Evolutionary conservation across 2,113 vertebrate genomes (phyloP), one percentile per base, ranked within the genome.

Genomic region (Agapornis roseicollis): DNA sequence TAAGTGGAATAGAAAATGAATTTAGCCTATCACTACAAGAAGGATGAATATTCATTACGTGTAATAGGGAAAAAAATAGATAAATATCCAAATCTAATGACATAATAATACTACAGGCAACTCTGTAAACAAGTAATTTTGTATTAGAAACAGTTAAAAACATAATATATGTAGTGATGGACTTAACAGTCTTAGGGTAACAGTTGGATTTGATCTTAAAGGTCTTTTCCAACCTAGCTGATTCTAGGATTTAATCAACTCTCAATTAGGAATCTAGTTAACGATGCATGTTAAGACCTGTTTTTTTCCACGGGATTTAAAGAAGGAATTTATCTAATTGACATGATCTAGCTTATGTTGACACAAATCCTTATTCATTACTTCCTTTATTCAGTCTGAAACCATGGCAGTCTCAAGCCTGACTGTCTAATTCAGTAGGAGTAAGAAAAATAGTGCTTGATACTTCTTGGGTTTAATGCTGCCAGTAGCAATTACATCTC

Each of bases 321-420:
- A 85, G 70, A 76, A 72, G 16, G 6, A 56, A 10, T 31, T 93
- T 88, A 81, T 63, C 13, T 70, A 89, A 55, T 6, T 87, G 61
- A 74, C 47, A 42, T 60, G 19, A 81, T 68, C n/a, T 39, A 89
- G 60, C 39, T 85, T 92, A 69, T 24, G 24, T 18, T 90, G 89
- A 89, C 47, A 68, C 16, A 16, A 91, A 90, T 90, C 47, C 73
- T 86, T 78, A 93, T 88, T 72, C 68, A 65, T 90, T 85, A 72
- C 35, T 88, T 92, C 46, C 46, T 82, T 83, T 86, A 70, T 78
- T 84, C 72, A 81, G 25, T 46, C 29, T 80, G 68, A 89, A 69
- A 46, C 56, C 39, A 47, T 35, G n/a, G 37, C 46, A 91, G 31
- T 68, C 52, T 64, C 76, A 23, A 85, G 65, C 42, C 61, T 20